phyloP scores from a whole-genome alignment of 2,797 vertebrate species.

The Tarsius wallacei region DNA sequence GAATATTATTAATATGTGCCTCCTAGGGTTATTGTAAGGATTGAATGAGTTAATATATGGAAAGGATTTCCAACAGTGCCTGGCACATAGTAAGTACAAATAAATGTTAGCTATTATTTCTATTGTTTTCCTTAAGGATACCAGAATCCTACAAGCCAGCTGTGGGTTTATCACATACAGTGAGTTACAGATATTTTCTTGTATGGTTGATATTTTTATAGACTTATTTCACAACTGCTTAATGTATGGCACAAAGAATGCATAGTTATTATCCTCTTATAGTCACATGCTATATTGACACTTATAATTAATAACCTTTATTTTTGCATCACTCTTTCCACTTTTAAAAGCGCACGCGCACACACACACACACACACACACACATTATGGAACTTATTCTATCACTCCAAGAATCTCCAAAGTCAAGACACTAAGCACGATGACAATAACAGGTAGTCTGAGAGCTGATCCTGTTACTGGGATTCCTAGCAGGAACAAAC shows the following conservation, averaged over 20 bases:
- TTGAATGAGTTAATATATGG: not conserved
- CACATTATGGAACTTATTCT: not conserved
- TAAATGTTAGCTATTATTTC: not conserved
- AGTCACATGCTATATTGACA: not conserved
- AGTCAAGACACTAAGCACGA: not conserved
- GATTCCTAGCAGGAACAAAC: not conserved
- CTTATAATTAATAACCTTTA: not conserved
- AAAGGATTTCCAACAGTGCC: constrained; percentile 1
- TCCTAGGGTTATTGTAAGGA: not conserved
- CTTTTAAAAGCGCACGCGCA: not conserved
- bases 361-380: not conserved
- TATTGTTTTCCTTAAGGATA: not conserved
- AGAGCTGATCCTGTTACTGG: not conserved
- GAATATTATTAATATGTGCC: not conserved
- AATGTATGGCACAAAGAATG: not conserved
- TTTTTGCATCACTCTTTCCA: not conserved
- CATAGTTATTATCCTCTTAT: not conserved
- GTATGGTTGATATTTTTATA: not conserved
- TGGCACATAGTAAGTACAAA: not conserved
- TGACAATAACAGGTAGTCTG: not conserved
- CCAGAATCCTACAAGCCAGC: not conserved
- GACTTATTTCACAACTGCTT: constrained; percentile 5
- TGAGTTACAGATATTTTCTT: constrained; percentile 20
- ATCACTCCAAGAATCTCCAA: constrained; percentile 26
- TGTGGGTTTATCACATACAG: not conserved